Evolutionary conservation across 2,797 vertebrate species (phyloP).

Genomic region (Helostoma temminkii): DNA sequence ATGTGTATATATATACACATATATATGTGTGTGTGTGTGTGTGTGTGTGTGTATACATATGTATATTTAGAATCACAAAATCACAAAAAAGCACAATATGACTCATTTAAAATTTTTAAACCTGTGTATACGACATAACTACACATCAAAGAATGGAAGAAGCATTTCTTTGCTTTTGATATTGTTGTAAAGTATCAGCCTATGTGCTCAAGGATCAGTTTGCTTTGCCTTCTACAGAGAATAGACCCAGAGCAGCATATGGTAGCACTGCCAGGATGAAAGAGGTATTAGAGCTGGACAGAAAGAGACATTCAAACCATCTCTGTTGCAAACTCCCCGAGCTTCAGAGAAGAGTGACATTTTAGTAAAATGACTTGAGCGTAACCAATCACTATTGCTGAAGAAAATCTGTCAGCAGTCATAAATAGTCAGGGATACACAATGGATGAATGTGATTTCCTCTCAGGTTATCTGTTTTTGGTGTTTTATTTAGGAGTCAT

Average conservation of each 20-base stretch:
- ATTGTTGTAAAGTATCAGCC: neutral
- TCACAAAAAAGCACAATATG: no score
- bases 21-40: no score
- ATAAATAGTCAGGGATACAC: neutral
- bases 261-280: constrained; percentile 9
- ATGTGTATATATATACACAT: no score
- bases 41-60: no score
- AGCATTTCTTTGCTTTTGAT: neutral
- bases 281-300: constrained; percentile 23
- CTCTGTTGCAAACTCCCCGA: constrained; percentile 1
- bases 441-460: neutral
- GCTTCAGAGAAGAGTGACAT: constrained; percentile 38
- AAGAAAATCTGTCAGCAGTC: constrained; percentile 28
- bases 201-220: neutral
- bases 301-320: constrained; percentile 25
- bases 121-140: neutral
- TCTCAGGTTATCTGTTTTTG: constrained; percentile 19
- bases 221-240: constrained; percentile 4
- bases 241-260: neutral
- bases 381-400: constrained; percentile 15
- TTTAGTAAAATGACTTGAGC: constrained; percentile 32
- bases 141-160: neutral
- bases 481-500: neutral
- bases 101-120: no score
- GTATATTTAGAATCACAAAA: no score